Base-by-base conservation (phyloP, 2,888 invertebrate genomes). In the Agrypnus murinus region DNA sequence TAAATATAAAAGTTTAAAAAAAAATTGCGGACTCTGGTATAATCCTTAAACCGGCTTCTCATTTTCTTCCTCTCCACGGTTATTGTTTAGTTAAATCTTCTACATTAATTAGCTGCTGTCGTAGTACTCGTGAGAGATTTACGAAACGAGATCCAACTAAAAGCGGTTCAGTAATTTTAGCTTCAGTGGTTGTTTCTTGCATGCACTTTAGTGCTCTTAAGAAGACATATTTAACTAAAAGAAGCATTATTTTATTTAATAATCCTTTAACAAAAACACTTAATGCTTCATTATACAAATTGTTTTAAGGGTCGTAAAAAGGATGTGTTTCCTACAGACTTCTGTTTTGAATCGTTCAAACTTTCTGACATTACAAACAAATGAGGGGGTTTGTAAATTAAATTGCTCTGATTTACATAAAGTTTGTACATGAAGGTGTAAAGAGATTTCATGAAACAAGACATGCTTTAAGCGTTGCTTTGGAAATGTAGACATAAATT, bases 331-430 rank as follows among this genome's bases (percentile, higher is more conserved):
- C 36, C 7, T 6, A 7, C 40, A 3, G 7, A 10, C n/a, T 40
- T 12, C 40, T 40, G 12, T 14, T 32, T 9, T 6, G 36, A 34
- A 48, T 48, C 55, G 14, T 14, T 10, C 36, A 34, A 55, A 34
- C 17, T 10, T 34, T 1, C 36, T 55, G 55, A 17, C 55, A 12
- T 15, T 36, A 15, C 15, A 31, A 50, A 50, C 50, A 50, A 36
- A 36, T 55, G 36, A 15, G 12, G 3, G 36, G 6, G 10, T 17
- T 17, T 55, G n/a, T 34, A 36, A 55, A 55, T 55, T 55, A 55
- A 36, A 55, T 55, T 55, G 55, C 55, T 7, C n/a, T 55, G 36
- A 55, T 55, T 55, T 55, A 19, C 55, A 55, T 36, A 55, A 31
- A 53, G 53, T 34, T 53, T 53, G 32, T 7, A 53, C 14, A 15